Conservation (phyloP, 2,888 invertebrate species). For the Luperina testacea region DNA sequence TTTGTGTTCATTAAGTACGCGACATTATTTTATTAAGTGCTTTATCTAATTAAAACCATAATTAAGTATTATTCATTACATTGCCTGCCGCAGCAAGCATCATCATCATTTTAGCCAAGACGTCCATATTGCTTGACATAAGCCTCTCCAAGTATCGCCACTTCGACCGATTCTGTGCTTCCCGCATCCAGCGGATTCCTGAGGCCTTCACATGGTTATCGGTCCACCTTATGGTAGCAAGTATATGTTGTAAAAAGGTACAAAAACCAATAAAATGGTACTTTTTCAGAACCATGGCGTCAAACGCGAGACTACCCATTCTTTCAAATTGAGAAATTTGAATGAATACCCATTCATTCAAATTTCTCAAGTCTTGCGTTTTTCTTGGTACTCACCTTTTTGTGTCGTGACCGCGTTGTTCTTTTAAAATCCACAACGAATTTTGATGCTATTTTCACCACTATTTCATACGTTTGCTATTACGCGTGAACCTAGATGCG, state of each 20-base stretch:
- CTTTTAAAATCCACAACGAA: not conserved
- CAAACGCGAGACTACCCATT: not conserved
- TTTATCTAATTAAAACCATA: conserved; percentile 9
- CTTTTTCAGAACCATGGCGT: not conserved
- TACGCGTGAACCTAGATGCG: not conserved
- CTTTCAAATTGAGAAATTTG: not conserved
- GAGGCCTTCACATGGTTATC: not conserved
- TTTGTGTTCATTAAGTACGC: conserved; percentile 7
- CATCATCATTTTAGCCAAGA: not conserved
- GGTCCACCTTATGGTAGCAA: not conserved
- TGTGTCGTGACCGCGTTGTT: not conserved
- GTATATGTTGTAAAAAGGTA: not conserved
- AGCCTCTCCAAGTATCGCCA: too few relatives aligned
- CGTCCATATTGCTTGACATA: not conserved
- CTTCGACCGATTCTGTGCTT: too few relatives aligned
- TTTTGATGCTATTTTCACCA: not conserved
- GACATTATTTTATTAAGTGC: not conserved
- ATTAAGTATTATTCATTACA: not conserved
- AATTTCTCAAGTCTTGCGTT: too few relatives aligned
- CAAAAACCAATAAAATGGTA: not conserved
- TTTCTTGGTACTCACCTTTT: not conserved
- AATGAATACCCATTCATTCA: too few relatives aligned
- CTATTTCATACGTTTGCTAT: not conserved
- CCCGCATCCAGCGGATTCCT: too few relatives aligned
- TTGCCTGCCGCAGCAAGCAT: not conserved